Percentiles rank a stretch among this genome's conserved stretches.
Conservation (phyloP, 2,888 invertebrate genomes). For the Cheilosia grossa region DNA sequence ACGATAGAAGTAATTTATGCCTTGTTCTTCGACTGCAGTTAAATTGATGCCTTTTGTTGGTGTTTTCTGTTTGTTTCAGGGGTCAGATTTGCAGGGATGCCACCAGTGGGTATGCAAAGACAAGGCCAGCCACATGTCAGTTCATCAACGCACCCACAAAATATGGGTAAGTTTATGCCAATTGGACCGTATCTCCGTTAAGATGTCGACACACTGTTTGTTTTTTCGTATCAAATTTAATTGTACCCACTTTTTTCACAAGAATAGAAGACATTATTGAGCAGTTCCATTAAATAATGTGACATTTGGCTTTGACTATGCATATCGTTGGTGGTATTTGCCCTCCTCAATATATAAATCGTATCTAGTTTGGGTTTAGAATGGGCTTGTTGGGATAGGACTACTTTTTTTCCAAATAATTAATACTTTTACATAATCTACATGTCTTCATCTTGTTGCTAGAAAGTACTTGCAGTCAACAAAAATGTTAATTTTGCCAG, state of each 20-base stretch:
- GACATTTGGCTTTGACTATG: slow-evolving; percentile 69
- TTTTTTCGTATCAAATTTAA: slow-evolving; percentile 37
- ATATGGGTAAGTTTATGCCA: slow-evolving; percentile 83
- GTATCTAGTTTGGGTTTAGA: background rate
- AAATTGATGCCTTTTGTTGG: slow-evolving; percentile 52
- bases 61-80: slow-evolving; percentile 67
- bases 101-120: slow-evolving; percentile 82
- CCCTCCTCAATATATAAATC: slow-evolving; percentile 5
- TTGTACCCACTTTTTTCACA: slow-evolving; percentile 13
- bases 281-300: slow-evolving; percentile 34
- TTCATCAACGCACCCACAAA: slow-evolving; percentile 87
- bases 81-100: slow-evolving; percentile 82
- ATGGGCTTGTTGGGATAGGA: no score
- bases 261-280: slow-evolving; percentile 17
- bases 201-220: slow-evolving; percentile 19
- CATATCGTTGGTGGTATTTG: slow-evolving; percentile 69
- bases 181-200: slow-evolving; percentile 29
- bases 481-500: no score
- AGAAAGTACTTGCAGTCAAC: no score
- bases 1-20: slow-evolving; percentile 74
- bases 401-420: no score
- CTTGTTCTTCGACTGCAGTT: slow-evolving; percentile 30
- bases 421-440: no score
- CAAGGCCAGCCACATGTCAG: slow-evolving; percentile 86
- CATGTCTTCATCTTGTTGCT: no score